A percentile compares a stretch with the other conserved stretches of the same genome.
Conservation (phyloP, 2,797 vertebrate genomes). For the Dallia pectoralis region DNA sequence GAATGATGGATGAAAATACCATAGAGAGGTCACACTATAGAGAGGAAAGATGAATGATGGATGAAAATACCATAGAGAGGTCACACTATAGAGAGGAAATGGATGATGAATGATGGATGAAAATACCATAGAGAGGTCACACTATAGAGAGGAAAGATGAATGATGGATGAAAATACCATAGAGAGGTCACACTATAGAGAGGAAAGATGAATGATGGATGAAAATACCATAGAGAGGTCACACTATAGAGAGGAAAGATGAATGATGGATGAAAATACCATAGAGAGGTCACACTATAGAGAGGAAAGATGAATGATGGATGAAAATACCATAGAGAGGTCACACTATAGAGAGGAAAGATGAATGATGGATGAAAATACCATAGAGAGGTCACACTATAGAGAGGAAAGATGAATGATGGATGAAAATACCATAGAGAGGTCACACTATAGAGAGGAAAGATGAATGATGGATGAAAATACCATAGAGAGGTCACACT, state of each 20-base stretch:
- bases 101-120: neutral
- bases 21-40: too few relatives aligned
- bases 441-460: slow-evolving; percentile 22
- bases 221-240: too few relatives aligned
- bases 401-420: slow-evolving; percentile 12
- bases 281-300: too few relatives aligned
- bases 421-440: neutral
- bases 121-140: too few relatives aligned
- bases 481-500: too few relatives aligned
- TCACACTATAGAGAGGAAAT: too few relatives aligned
- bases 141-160: slow-evolving; percentile 12
- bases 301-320: slow-evolving; percentile 10
- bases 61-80: neutral
- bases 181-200: too few relatives aligned
- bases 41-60: slow-evolving; percentile 10
- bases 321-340: neutral
- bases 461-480: neutral
- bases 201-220: neutral
- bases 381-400: too few relatives aligned
- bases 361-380: neutral
- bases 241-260: slow-evolving; percentile 14
- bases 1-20: neutral
- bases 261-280: neutral
- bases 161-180: neutral
- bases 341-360: slow-evolving; percentile 19